Conservation (phyloP, 2,113 vertebrate species). For the Tylochromis polylepis region DNA sequence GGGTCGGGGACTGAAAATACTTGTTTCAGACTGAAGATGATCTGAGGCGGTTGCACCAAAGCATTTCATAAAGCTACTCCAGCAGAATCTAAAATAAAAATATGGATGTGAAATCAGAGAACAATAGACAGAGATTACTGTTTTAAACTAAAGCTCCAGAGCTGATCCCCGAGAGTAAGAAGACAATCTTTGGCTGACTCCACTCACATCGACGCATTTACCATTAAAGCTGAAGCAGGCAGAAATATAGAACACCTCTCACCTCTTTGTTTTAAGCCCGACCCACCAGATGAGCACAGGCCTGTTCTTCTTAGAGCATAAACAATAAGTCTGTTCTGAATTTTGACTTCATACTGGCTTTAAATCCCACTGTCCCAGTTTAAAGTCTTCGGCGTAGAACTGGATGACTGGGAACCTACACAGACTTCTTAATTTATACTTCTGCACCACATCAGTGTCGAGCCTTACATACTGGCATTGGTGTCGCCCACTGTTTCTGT, state of each 20-base stretch:
- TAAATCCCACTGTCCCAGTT: neutral
- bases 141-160: neutral
- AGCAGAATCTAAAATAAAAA: neutral
- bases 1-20: neutral
- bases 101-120: neutral
- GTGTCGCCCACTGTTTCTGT: neutral
- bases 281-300: neutral
- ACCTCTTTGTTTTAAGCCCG: neutral
- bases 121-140: neutral
- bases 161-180: too few species aligned
- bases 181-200: neutral
- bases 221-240: neutral
- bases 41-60: neutral
- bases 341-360: neutral
- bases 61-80: neutral
- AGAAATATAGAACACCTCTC: neutral
- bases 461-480: neutral
- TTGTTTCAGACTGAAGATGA: neutral
- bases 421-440: neutral
- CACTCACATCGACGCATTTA: neutral
- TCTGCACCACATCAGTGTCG: too few species aligned
- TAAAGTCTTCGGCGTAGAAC: fast-evolving
- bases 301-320: neutral
- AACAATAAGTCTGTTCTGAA: neutral
- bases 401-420: neutral